Evolutionary conservation across 1,140 invertebrate genomes (phyloP).

Genomic region (Mizuhopecten yessoensis): DNA sequence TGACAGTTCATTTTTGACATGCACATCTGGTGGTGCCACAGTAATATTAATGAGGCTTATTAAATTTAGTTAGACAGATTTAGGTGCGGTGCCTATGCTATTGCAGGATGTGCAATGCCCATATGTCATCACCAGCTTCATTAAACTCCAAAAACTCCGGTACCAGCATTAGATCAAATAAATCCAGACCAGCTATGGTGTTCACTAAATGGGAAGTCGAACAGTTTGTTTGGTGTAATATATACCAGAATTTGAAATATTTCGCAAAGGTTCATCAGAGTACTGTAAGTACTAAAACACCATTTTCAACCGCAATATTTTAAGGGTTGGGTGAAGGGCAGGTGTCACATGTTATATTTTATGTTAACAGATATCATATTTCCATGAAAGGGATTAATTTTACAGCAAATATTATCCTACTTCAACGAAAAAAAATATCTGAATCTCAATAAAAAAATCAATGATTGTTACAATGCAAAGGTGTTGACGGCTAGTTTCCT

Average conservation of each 20-base stretch:
- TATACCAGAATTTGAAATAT: not conserved
- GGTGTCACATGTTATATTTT: too few species aligned
- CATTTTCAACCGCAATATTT: not conserved
- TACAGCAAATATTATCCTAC: not conserved
- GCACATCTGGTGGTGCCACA: slow-evolving; percentile 11
- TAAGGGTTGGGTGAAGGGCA: not conserved
- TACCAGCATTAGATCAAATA: not conserved
- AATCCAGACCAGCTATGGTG: not conserved
- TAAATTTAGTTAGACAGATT: slow-evolving; percentile 19
- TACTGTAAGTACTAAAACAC: not conserved
- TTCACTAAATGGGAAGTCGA: too few species aligned
- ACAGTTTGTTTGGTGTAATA: not conserved
- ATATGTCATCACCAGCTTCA: not conserved
- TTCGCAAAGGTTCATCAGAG: not conserved
- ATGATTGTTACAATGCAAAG: not conserved
- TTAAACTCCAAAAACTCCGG: not conserved
- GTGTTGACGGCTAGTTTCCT: not conserved
- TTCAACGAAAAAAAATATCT: not conserved
- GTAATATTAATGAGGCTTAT: slow-evolving; percentile 9
- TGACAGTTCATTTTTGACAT: slow-evolving; percentile 26
- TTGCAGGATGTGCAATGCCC: slow-evolving; percentile 29
- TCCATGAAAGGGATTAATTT: not conserved
- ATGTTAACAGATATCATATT: not conserved
- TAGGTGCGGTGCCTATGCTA: slow-evolving; percentile 29
- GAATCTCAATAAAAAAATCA: slow-evolving; percentile 26